A percentile compares a stretch with the other conserved stretches of the same genome.
phyloP scores from a whole-genome alignment of 2,888 invertebrate species.

The Eilema griseolum region DNA sequence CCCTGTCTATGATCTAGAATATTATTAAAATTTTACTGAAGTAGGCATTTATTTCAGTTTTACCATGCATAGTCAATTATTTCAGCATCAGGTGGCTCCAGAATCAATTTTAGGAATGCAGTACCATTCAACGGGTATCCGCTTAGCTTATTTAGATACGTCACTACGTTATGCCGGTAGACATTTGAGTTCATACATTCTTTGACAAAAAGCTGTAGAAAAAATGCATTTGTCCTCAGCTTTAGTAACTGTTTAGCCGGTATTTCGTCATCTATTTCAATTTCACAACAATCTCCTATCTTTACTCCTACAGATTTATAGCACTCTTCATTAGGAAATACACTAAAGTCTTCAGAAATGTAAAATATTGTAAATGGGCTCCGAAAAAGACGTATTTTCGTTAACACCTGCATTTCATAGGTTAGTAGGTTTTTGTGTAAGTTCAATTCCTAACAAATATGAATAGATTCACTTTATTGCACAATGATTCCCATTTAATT shows the following conservation, averaged over 20 bases:
- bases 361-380: constrained; percentile 70
- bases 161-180: constrained; percentile 70
- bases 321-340: constrained; percentile 61
- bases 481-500: neutral
- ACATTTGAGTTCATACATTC: constrained; percentile 70
- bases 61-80: constrained; percentile 91
- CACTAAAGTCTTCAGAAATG: constrained; percentile 64
- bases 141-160: constrained; percentile 62
- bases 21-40: neutral
- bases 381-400: constrained; percentile 68
- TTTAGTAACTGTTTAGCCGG: constrained; percentile 41
- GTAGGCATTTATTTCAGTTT: constrained; percentile 48
- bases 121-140: constrained; percentile 61
- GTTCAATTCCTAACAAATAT: neutral
- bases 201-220: constrained; percentile 73
- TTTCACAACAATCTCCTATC: constrained; percentile 57
- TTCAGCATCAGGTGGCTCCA: constrained; percentile 87
- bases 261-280: constrained; percentile 48
- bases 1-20: too few species aligned
- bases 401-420: constrained; percentile 69
- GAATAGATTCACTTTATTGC: constrained; percentile 1
- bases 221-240: constrained; percentile 65
- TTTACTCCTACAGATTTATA: constrained; percentile 69
- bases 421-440: constrained; percentile 36
- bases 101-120: constrained; percentile 77